Evolutionary conservation across 2,888 invertebrate genomes (phyloP), one percentile per base, ranked within the genome.

Genomic region (Amphipoea lucens): DNA sequence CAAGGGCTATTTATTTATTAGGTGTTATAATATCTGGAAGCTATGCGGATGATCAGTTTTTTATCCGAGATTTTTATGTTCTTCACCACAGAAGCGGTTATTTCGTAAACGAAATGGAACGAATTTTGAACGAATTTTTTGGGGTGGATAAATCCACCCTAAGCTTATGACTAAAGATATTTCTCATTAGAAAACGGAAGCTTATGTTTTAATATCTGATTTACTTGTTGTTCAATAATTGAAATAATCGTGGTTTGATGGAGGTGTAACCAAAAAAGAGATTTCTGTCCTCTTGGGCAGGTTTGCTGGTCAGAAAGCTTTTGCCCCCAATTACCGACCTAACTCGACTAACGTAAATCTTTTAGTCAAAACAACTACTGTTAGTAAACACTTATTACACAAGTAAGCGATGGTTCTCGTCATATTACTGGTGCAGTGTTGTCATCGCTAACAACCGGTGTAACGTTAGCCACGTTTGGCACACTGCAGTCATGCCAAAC

Each of bases 401-500:
- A 29, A n/a, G 67, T 12, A 63, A 36, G n/a, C 17, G 65, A 36
- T 57, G 62, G 20, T 51, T 29, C n/a, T 48, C 57, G n/a, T 69
- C 65, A 36, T 6, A 70, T 70, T n/a, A 66, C 66, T 7, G 12
- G 40, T 14, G 40, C n/a, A 40, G 17, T 54, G 36, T 76, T 73
- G 85, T 72, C 69, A 54, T 17, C 73, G 54, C 23, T 23, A 17
- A 17, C 40, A 51, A 36, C 29, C 36, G 51, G 36, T 71, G 81
- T 74, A 84, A 80, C 20, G n/a, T 51, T 40, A 68, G 42, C 68
- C 29, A 36, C 71, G 45, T 17, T 74, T 73, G 82, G 80, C 85
- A 60, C 63, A 66, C 9, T 14, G 60, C 48, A 9, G 42, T 57
- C 69, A 69, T 51, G 66, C 62, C 48, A 57, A 51, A 20, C 54